phyloP scores from a whole-genome alignment of 2,888 invertebrate species.

The Drosophila anomelani region DNA sequence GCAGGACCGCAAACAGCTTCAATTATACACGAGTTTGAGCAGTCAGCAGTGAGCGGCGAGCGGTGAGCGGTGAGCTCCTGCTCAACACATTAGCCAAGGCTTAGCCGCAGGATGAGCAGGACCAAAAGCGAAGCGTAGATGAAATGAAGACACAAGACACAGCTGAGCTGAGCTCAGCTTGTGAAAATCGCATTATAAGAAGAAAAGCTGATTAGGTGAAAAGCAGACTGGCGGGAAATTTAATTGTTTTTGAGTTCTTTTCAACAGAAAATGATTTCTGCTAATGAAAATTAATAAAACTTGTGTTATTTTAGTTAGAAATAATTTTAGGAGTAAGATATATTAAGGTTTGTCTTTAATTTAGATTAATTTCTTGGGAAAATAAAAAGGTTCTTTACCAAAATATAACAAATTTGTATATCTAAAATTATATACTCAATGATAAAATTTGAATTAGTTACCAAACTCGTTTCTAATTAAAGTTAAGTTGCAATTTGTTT shows the following conservation, averaged over 20 bases:
- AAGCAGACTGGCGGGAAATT: constrained; percentile 10
- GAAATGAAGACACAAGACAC: constrained; percentile 8
- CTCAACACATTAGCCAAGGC: constrained; percentile 34
- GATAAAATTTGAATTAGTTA: neutral
- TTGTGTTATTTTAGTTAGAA: neutral
- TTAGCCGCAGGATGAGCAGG: constrained; percentile 30
- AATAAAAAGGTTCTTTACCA: neutral
- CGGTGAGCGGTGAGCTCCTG: constrained; percentile 11
- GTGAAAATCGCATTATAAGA: constrained; percentile 38
- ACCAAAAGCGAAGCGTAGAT: constrained; percentile 6
- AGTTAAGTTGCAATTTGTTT: neutral
- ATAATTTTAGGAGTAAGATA: neutral
- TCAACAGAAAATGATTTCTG: neutral
- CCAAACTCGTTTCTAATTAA: too few relatives aligned
- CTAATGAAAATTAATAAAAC: too few relatives aligned
- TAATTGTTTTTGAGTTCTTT: constrained; percentile 12
- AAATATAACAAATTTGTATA: too few relatives aligned
- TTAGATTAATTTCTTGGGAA: neutral
- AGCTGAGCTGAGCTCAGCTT: constrained; percentile 21
- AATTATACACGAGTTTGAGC: constrained; percentile 49
- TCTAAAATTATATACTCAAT: neutral
- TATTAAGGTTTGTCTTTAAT: neutral
- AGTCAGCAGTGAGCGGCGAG: constrained; percentile 31
- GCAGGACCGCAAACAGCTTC: constrained; percentile 48
- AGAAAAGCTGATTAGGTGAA: constrained; percentile 45